phyloP scores from a whole-genome alignment of 2,888 invertebrate genomes.

The Dynastes grantii region DNA sequence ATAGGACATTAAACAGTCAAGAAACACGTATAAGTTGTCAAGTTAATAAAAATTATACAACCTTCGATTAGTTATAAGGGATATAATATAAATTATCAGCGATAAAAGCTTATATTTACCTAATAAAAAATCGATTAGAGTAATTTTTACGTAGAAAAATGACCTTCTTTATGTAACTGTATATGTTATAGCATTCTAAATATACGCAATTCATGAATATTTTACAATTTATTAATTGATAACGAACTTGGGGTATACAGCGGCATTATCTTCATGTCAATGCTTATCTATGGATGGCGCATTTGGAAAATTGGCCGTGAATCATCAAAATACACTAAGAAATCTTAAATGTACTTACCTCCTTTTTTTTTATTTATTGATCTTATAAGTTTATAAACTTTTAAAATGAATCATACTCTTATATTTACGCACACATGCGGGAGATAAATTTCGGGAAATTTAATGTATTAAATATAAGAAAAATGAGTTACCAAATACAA shows the following conservation, averaged over 20 bases:
- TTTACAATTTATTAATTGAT: not conserved
- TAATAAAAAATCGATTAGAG: too few relatives aligned
- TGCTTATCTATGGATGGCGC: not conserved
- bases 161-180: not conserved
- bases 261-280: conserved; percentile 1
- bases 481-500: too few relatives aligned
- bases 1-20: too few relatives aligned
- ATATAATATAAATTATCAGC: too few relatives aligned
- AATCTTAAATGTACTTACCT: conserved; percentile 11
- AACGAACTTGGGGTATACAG: not conserved
- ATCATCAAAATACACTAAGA: not conserved
- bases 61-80: too few relatives aligned
- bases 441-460: not conserved
- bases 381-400: not conserved
- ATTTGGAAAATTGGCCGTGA: conserved; percentile 3
- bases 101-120: too few relatives aligned
- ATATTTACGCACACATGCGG: not conserved
- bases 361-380: not conserved
- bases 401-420: not conserved
- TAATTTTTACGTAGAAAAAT: too few relatives aligned
- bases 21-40: too few relatives aligned
- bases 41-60: too few relatives aligned
- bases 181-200: not conserved
- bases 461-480: not conserved
- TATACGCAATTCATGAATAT: not conserved